A percentile compares a stretch with the other conserved stretches of the same genome.
Conservation (phyloP, 2,113 vertebrate genomes). For the Zonotrichia leucophrys region DNA sequence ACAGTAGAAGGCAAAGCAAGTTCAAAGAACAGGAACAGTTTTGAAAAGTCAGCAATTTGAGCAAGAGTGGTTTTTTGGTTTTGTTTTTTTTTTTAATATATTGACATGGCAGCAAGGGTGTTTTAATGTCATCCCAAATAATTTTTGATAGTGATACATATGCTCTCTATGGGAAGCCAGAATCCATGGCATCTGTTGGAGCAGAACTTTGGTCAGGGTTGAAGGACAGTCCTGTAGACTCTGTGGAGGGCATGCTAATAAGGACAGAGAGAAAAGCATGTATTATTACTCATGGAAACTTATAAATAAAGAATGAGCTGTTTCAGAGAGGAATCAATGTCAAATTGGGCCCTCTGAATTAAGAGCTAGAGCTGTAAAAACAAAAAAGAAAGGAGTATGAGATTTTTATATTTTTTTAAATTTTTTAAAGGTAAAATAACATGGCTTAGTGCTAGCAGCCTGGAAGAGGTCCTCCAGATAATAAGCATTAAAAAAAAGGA, state of each 20-base stretch:
- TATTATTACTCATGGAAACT: not conserved
- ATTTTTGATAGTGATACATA: not conserved
- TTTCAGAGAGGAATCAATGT: not conserved
- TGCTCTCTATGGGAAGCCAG: not conserved
- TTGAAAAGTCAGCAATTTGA: not conserved
- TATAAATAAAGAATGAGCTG: not conserved
- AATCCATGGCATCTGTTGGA: not conserved
- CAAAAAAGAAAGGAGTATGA: not conserved
- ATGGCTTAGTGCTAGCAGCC: not conserved
- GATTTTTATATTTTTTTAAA: not conserved
- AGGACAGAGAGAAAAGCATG: not conserved
- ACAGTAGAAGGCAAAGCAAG: not conserved
- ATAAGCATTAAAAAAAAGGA: not conserved
- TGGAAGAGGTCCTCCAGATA: not conserved
- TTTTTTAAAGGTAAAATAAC: not conserved
- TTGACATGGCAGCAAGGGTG: not conserved
- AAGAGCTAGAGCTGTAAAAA: not conserved
- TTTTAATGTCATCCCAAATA: not conserved
- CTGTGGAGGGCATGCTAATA: not conserved
- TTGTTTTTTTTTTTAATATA: not conserved
- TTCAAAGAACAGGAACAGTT: not conserved
- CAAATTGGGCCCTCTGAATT: not conserved
- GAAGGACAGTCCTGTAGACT: not conserved
- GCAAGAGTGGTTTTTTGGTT: not conserved
- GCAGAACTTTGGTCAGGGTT: not conserved